phyloP scores from a whole-genome alignment of 2,113 vertebrate genomes.

The Megaceryle torquata region DNA sequence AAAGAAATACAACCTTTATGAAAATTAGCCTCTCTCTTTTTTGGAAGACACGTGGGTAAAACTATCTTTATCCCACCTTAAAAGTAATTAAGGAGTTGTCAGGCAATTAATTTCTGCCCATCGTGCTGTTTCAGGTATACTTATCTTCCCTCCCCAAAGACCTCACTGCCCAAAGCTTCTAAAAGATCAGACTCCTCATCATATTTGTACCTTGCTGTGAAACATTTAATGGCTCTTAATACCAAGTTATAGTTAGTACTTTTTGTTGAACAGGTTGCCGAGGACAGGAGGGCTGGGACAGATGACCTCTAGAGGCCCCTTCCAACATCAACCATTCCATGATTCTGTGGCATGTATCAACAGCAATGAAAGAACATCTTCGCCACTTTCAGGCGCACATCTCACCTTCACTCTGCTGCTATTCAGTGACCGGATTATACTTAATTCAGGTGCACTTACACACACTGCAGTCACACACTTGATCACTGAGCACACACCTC shows the following conservation, averaged over 20 bases:
- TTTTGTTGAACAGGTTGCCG: background rate
- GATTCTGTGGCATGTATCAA: fast-evolving
- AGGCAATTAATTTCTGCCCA: background rate
- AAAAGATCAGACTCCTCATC: background rate
- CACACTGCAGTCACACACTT: background rate
- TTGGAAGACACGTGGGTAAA: background rate
- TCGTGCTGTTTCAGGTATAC: background rate
- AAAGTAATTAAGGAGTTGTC: background rate
- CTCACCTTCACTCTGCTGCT: background rate
- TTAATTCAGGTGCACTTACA: background rate
- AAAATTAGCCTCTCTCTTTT: background rate
- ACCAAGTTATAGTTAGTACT: background rate
- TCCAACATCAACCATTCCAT: background rate
- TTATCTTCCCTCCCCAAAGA: background rate
- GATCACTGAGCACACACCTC: background rate
- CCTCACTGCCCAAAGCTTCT: background rate
- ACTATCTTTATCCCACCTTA: background rate
- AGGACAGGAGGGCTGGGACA: background rate
- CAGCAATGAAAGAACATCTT: background rate
- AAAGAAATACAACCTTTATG: background rate
- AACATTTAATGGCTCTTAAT: background rate
- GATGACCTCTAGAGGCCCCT: background rate
- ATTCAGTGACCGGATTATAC: background rate
- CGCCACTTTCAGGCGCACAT: background rate
- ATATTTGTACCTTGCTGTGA: background rate